Evolutionary conservation across 2,797 vertebrate species (phyloP).

Genomic region (Natrix natrix): DNA sequence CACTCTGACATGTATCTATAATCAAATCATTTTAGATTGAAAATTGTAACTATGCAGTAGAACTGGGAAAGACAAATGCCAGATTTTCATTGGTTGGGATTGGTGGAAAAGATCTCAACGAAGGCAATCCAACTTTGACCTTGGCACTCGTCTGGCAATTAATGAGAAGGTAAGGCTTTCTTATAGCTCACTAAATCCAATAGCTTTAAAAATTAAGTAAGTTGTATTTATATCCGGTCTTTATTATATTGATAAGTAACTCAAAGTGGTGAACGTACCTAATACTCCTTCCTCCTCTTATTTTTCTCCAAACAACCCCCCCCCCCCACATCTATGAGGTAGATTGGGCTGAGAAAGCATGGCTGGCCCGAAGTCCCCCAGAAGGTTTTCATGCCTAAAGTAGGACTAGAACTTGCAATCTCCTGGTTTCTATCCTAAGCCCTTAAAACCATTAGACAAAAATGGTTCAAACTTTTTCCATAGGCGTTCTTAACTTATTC

Average conservation of each 20-base stretch:
- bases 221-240: neutral
- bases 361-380: neutral
- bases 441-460: neutral
- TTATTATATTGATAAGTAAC: neutral
- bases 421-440: neutral
- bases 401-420: neutral
- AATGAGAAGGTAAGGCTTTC: slow-evolving; percentile 87
- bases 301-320: neutral
- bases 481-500: neutral
- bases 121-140: slow-evolving; percentile 86
- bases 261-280: neutral
- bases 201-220: neutral
- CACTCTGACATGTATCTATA: neutral
- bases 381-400: neutral
- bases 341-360: neutral
- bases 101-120: slow-evolving; percentile 89
- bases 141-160: slow-evolving; percentile 94
- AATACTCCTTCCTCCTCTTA: neutral
- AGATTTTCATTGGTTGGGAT: slow-evolving; percentile 95
- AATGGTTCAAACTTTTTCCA: neutral
- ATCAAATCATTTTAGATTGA: slow-evolving; percentile 80
- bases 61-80: slow-evolving; percentile 84
- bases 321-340: neutral
- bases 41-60: slow-evolving; percentile 97
- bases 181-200: neutral